Conservation (phyloP, 2,797 vertebrate genomes). For the Pagetopsis macropterus region DNA sequence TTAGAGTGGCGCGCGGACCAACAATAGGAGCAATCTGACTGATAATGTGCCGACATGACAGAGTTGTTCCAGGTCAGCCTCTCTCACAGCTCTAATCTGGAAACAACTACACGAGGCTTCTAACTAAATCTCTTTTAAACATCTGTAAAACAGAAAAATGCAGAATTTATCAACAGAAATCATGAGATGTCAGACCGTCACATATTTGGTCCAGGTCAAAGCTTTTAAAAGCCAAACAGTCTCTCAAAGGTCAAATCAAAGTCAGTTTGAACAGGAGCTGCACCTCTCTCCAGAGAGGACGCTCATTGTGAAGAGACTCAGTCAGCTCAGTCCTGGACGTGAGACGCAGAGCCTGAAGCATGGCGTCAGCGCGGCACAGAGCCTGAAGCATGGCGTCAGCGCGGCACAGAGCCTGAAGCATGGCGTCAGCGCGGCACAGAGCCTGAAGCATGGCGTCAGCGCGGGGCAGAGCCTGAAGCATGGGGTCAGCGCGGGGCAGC, state of each 20-base stretch:
- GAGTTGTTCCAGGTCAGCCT: constrained; percentile 54
- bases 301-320: constrained; percentile 1
- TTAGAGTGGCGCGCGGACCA: constrained; percentile 46
- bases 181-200: background rate
- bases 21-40: constrained; percentile 72
- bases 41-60: constrained; percentile 66
- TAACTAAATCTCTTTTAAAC: constrained; percentile 33
- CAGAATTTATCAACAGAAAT: background rate
- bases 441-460: too few species aligned
- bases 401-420: too few species aligned
- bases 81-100: constrained; percentile 36
- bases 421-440: too few species aligned
- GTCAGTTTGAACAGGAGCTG: background rate
- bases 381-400: too few species aligned
- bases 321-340: background rate
- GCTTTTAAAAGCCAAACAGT: background rate
- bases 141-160: background rate
- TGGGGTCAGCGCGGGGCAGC: too few species aligned
- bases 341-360: constrained; percentile 14
- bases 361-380: too few species aligned
- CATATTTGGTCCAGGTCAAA: background rate
- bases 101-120: constrained; percentile 31
- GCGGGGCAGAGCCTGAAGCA: too few species aligned
- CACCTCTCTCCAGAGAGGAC: background rate
- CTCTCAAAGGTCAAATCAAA: background rate